Conservation (phyloP, 2,888 invertebrate genomes). For the Alloscopus bannaensis region DNA sequence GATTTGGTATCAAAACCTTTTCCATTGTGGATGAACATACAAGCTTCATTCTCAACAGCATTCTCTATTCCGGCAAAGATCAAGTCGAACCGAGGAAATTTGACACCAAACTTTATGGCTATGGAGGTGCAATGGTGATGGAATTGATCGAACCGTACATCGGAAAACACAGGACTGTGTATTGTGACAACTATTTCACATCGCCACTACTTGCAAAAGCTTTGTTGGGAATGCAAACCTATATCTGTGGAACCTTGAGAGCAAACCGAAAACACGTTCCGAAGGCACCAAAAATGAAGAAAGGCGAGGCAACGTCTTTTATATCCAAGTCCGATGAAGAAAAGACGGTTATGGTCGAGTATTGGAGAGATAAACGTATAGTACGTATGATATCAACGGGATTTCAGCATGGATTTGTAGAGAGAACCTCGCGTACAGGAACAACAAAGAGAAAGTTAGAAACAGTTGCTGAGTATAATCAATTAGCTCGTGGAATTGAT, state of each 20-base stretch:
- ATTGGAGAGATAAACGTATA: slow-evolving; percentile 40
- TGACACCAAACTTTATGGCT: slow-evolving; percentile 21
- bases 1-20: slow-evolving; percentile 66
- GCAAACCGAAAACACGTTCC: slow-evolving; percentile 55
- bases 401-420: background rate
- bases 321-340: background rate
- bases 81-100: slow-evolving; percentile 9
- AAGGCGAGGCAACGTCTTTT: slow-evolving; percentile 35
- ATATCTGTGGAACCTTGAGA: slow-evolving; percentile 65
- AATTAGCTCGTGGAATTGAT: slow-evolving; percentile 38
- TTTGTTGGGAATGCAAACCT: slow-evolving; percentile 48
- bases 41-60: slow-evolving; percentile 43
- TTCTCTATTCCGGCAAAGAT: slow-evolving; percentile 44
- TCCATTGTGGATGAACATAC: slow-evolving; percentile 50
- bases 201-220: slow-evolving; percentile 31
- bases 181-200: slow-evolving; percentile 56
- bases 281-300: slow-evolving; percentile 46
- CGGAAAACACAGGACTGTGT: slow-evolving; percentile 50
- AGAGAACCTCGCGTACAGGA: background rate
- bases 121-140: slow-evolving; percentile 28
- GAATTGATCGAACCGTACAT: slow-evolving; percentile 53
- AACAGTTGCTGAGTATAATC: slow-evolving; percentile 31
- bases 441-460: slow-evolving; percentile 4
- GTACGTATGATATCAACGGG: slow-evolving; percentile 50
- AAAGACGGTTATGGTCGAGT: slow-evolving; percentile 27